Evolutionary conservation across 2,113 vertebrate species (phyloP).

Genomic region (Eretmochelys imbricata): DNA sequence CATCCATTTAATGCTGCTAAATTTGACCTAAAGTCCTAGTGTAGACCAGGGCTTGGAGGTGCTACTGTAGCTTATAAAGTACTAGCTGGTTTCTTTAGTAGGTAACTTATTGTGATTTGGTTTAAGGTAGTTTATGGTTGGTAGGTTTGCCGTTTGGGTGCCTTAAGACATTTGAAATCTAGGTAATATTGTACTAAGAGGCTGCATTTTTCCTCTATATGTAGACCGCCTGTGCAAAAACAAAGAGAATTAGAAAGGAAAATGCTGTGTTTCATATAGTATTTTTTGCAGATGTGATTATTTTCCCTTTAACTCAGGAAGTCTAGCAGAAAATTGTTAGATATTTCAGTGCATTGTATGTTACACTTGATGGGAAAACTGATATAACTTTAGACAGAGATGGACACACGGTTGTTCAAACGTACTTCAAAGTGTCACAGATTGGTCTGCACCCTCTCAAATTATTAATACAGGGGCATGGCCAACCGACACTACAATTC

Average conservation of each 20-base stretch:
- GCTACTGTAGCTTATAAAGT: not conserved
- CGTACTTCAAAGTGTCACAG: not conserved
- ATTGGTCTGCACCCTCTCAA: constrained; percentile 4
- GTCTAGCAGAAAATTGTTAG: not conserved
- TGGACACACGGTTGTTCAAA: not conserved
- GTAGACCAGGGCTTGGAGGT: too few relatives aligned
- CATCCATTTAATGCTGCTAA: too few relatives aligned
- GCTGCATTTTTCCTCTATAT: not conserved
- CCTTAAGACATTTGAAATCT: not conserved
- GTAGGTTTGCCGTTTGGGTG: not conserved
- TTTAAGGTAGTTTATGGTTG: not conserved
- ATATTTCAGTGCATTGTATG: not conserved
- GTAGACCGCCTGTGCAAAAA: not conserved
- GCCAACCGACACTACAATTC: not conserved
- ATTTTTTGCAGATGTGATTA: not conserved
- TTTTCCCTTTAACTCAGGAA: not conserved
- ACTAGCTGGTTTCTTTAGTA: not conserved
- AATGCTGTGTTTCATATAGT: not conserved
- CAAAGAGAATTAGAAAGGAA: not conserved
- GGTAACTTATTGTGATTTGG: not conserved
- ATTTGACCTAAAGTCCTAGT: too few relatives aligned
- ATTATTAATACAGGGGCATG: not conserved
- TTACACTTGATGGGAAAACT: not conserved
- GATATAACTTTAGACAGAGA: not conserved
- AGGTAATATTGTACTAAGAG: not conserved